Base-by-base conservation (phyloP, 2,888 invertebrate genomes). In the Diarsia rubi region DNA sequence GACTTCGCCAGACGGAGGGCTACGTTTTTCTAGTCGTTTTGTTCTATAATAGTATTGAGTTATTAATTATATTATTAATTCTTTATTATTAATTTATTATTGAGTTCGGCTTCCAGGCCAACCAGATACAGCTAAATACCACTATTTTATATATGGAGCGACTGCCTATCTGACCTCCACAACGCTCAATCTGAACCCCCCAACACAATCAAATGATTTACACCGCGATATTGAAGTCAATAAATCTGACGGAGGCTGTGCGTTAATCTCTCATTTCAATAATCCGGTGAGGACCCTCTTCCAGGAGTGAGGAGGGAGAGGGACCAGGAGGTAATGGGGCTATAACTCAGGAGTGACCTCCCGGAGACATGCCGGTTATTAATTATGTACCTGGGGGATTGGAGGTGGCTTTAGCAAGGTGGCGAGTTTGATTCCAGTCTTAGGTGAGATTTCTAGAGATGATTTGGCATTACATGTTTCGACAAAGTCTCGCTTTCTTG, bases 191-290 rank as follows among this genome's bases (percentile, higher is more conserved):
- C 31, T 59, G n/a, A 27, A 68, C 37, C 31, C 57, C 70, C 44
- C 60, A 74, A 62, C 45, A 73, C 62, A 81, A 78, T 11, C 49
- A 69, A 37, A 52, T 77, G 80, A 86, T 74, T 77, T 69, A 83
- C 66, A 54, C 65, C 59, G 65, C 65, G 73, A 86, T 86, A 87
- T 83, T 86, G 78, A 59, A 78, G 62, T 66, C 73, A 73, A 88
- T 88, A 87, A 87, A 87, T 87, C 83, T 73, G 54, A 8, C 54
- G 69, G 62, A 59, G 70, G 59, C 64, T 69, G 71, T 69, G 73
- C 75, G 86, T 87, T 87, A 87, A 87, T 87, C 87, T 86, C 86
- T 87, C 82, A 87, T 87, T 87, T 87, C 87, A 87, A 87, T 87
- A 87, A 87, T 84, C 88, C 76, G 68, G 75, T 65, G 65, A 69